phyloP scores from a whole-genome alignment of 2,113 vertebrate species.

The Brienomyrus brachyistius region DNA sequence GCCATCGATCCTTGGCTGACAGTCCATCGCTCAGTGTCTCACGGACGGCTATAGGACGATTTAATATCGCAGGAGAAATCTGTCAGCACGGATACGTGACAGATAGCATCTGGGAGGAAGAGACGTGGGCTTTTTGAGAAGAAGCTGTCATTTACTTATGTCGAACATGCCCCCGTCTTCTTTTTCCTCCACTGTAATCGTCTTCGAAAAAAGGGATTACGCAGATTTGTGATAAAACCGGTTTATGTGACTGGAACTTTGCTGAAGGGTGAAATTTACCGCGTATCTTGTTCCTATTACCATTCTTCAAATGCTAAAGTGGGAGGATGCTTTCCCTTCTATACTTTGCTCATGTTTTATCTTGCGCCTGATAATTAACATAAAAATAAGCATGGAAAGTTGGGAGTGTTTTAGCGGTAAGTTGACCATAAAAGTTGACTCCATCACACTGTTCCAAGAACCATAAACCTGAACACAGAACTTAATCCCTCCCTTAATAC shows the following conservation, averaged over 20 bases:
- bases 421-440: neutral
- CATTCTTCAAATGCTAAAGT: neutral
- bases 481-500: neutral
- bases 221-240: neutral
- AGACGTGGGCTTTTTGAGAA: neutral
- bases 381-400: neutral
- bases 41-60: neutral
- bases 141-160: neutral
- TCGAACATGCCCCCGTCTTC: neutral
- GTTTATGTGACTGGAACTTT: neutral
- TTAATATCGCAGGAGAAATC: slow-evolving; percentile 15
- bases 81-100: slow-evolving; percentile 18
- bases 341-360: neutral
- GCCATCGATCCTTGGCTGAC: neutral
- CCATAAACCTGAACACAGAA: slow-evolving; percentile 1
- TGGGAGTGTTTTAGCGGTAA: neutral
- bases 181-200: neutral
- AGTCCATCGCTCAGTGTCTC: neutral
- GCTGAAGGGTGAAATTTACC: neutral
- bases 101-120: slow-evolving; percentile 3
- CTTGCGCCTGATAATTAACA: neutral
- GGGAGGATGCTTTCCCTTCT: neutral
- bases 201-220: neutral
- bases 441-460: neutral
- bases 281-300: neutral